Evolutionary conservation across 2,888 invertebrate genomes (phyloP).

Genomic region (Galeruca laticollis): DNA sequence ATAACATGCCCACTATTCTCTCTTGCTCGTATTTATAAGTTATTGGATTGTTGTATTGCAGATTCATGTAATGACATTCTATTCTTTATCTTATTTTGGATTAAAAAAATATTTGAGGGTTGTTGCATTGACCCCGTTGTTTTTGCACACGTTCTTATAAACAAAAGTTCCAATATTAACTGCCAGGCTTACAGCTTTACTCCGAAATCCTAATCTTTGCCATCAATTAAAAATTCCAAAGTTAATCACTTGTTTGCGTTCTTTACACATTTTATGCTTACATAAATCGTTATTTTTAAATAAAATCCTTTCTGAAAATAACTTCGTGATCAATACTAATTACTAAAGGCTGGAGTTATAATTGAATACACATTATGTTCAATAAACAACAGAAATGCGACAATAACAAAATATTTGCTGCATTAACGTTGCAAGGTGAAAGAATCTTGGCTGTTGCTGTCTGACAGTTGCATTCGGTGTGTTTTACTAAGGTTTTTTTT

Average conservation of each 20-base stretch:
- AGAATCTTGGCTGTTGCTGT: background rate
- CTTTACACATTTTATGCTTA: constrained; percentile 4
- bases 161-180: background rate
- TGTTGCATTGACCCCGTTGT: background rate
- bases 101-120: background rate
- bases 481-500: constrained; percentile 1
- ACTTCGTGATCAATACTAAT: background rate
- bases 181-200: background rate
- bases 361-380: too few species aligned
- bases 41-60: too few species aligned
- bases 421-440: constrained; percentile 9
- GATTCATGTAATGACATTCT: too few species aligned
- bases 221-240: constrained; percentile 10
- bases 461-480: constrained; percentile 3
- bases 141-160: background rate
- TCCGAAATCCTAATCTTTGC: background rate
- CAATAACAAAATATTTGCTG: constrained; percentile 3
- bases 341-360: background rate
- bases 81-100: too few species aligned
- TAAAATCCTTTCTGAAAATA: background rate
- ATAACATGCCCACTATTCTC: too few species aligned
- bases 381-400: background rate
- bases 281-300: constrained; percentile 8
- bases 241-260: constrained; percentile 13
- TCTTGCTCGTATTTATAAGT: too few species aligned